Evolutionary conservation across 2,113 vertebrate genomes (phyloP), one percentile per base, ranked within the genome.

Genomic region (Galbula dea): DNA sequence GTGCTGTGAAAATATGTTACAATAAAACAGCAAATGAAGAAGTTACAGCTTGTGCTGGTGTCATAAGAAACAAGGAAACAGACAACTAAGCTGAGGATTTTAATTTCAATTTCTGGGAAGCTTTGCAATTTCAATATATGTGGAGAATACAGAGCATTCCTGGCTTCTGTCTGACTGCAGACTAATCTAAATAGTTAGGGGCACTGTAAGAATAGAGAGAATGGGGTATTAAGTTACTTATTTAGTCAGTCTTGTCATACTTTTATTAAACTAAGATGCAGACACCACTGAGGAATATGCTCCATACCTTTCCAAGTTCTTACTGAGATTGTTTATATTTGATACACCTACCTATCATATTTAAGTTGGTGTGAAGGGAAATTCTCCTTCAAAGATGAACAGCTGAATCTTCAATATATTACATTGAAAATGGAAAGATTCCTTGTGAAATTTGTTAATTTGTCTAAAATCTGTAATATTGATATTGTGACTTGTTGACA

Each of bases 71-170:
- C 63, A 90, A 68, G 30, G 91, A 88, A 94, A 76, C 6, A 90
- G 73, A 66, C 12, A 71, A n/a, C 55, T 75, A 59, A 94, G 55
- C 71, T 55, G 45, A 88, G 43, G 73, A 86, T 96, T 89, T 88
- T 86, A 2, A 65, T 90, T 94, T 88, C 77, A 87, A 3, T 86
- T 94, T 89, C 39, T 4, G 12, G 43, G 63, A 88, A 82, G 51
- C 18, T 88, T 90, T 89, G 91, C 58, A 32, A 61, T 86, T 94
- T 84, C 79, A 66, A 62, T 86, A 58, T 72, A 83, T 66, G 71
- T 75, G 80, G 45, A 93, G n/a, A 84, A 83, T 90, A 26, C 37
- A 79, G 29, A 46, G 6, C 8, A 58, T 68, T 85, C 29, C 19
- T 81, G 91, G 23, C 13, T 78, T 73, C 43, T 92, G 12, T 63